Evolutionary conservation across 1,140 invertebrate species (phyloP), one percentile per base, ranked within the genome.

Genomic region (Rhagoletis zephyria): DNA sequence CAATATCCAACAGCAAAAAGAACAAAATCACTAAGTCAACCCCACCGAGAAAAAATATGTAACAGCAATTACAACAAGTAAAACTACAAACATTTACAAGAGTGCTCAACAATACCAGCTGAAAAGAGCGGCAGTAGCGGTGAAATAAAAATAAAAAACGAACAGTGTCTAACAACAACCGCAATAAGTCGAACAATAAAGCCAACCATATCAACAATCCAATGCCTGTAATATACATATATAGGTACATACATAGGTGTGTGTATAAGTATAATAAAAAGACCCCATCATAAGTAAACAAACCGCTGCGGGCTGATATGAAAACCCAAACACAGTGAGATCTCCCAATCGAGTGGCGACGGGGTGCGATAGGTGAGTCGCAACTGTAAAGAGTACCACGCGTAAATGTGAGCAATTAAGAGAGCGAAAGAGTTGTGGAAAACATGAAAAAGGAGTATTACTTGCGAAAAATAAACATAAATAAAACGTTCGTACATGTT

Each of bases 1-100:
- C 85, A 86, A n/a, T 12, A 61, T 16, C 7, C 51, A 30, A 86
- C 85, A 65, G 30, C 4, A 60, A 61, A 59, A 65, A 86, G 4
- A 59, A 85, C 5, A 59, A 40, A 19, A 7, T 14, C 1, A 30
- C 64, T 30, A 9, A 64, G 16, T n/a, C 4, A 77, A 30, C 65
- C 40, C 7, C 5, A 16, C n/a, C 70, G 40, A 77, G 70, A 5
- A 65, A n/a, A 86, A 65, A n/a, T n/a, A n/a, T n/a, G n/a, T 65
- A 86, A 64, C 85, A 86, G 59, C 59, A 86, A 65, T 65, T 63
- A 65, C 85, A 86, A 61, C 85, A 86, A 48, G 45, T 56, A 56
- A 59, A 56, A 30, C 40, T 30, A 19, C 40, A 51, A 30, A 81
- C 1, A n/a, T 56, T 3, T 19, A n/a, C 74, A 30, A 56, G 67